Evolutionary conservation across 2,113 vertebrate genomes (phyloP).

Genomic region (Phyllostomus hastatus): DNA sequence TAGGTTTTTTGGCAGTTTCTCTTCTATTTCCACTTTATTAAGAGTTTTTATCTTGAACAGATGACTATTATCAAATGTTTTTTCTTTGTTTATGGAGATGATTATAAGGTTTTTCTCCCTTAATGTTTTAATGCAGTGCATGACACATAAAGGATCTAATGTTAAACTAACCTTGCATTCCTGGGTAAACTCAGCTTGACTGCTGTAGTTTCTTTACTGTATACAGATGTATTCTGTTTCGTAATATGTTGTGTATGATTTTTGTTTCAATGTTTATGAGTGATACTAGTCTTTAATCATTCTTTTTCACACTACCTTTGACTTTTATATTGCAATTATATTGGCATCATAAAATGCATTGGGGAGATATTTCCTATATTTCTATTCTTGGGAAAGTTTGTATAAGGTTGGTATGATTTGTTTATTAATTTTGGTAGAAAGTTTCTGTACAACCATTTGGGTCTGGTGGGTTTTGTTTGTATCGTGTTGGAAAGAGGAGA

Average conservation of each 20-base stretch:
- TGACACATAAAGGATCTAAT: neutral
- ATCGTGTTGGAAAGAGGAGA: neutral
- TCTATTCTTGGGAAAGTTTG: neutral
- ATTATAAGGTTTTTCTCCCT: neutral
- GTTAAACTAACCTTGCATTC: neutral
- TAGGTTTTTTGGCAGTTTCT: neutral
- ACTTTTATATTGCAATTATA: neutral
- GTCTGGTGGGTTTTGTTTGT: neutral
- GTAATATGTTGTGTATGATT: neutral
- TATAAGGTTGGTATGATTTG: neutral
- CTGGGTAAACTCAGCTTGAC: neutral
- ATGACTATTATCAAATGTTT: neutral
- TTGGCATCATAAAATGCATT: neutral
- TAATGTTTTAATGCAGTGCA: neutral
- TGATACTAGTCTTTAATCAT: neutral
- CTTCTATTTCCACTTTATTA: neutral
- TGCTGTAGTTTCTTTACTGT: neutral
- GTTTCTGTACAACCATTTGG: neutral
- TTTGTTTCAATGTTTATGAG: conserved; percentile 5
- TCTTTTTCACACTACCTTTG: neutral
- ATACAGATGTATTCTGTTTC: neutral
- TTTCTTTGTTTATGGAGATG: neutral
- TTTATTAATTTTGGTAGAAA: conserved; percentile 17
- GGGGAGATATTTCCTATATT: neutral
- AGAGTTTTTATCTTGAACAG: neutral